Conservation (phyloP, 2,888 invertebrate genomes). For the Rhogogaster chlorosoma region DNA sequence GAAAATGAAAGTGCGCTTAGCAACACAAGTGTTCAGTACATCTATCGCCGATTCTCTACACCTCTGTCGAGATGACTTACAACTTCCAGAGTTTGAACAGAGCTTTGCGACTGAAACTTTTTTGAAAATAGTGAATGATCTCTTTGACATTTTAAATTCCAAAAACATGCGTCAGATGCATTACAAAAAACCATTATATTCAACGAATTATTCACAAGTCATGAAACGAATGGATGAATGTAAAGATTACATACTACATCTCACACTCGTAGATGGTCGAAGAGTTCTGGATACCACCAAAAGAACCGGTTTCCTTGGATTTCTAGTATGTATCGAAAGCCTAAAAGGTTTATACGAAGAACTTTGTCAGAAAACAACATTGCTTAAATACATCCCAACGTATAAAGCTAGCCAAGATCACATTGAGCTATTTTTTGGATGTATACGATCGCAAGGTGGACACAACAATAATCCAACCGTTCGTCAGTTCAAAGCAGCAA, state of each 20-base stretch:
- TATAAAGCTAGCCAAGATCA: slow-evolving; percentile 56
- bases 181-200: slow-evolving; percentile 50
- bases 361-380: neutral
- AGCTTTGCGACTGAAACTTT: slow-evolving; percentile 59
- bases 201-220: slow-evolving; percentile 42
- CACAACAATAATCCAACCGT: slow-evolving; percentile 55
- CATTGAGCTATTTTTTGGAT: slow-evolving; percentile 54
- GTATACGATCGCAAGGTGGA: slow-evolving; percentile 52
- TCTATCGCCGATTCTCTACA: slow-evolving; percentile 63
- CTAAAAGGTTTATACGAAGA: slow-evolving; percentile 39
- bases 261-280: slow-evolving; percentile 22
- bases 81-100: slow-evolving; percentile 58
- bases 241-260: slow-evolving; percentile 42
- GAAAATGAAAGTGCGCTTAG: slow-evolving; percentile 26
- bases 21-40: slow-evolving; percentile 58
- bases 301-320: slow-evolving; percentile 53
- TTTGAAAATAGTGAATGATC: slow-evolving; percentile 58
- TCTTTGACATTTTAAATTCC: slow-evolving; percentile 63
- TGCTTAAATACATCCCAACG: slow-evolving; percentile 49
- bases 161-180: slow-evolving; percentile 33
- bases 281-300: slow-evolving; percentile 13
- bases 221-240: slow-evolving; percentile 4
- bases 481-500: slow-evolving; percentile 52
- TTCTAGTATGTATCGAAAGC: slow-evolving; percentile 45
- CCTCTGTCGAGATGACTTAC: slow-evolving; percentile 57